Base-by-base conservation (phyloP, 2,888 invertebrate species). In the Esperia sulphurella region DNA sequence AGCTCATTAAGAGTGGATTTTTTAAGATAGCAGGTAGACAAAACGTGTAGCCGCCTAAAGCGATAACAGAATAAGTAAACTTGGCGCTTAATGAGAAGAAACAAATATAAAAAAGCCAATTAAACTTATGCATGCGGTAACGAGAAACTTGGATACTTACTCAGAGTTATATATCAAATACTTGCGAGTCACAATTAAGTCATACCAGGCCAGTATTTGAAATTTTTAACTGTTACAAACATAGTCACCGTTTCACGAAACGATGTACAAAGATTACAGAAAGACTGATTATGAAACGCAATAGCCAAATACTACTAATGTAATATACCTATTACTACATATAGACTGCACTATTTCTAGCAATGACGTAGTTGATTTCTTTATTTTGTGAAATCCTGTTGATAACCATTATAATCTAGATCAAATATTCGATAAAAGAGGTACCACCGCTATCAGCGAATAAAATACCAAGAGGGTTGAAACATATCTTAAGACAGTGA, bases 381-480 rank as follows among this genome's bases (percentile, higher is more conserved):
- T 43, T 48, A 43, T 42, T 37, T 37, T 14, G 14, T 8, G 35
- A 35, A 45, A 45, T 39, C 41, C 41, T 41, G 29, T 21, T 30
- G 41, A 41, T 39, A 46, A 28, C 28, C 4, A 46, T 28, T 41
- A 10, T 13, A 30, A 28, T 33, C 31, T 29, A 43, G 13, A 37
- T 5, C n/a, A 51, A 43, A 49, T 48, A 46, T 51, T 51, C 39
- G 53, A 57, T 52, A 54, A 52, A 31, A 41, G 39, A 42, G 40
- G 42, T 35, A 41, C 41, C 45, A 47, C 39, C 45, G 52, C 46
- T 37, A 33, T 45, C 21, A 10, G 40, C 14, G 52, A 49, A 54
- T 59, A 55, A 61, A 61, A 58, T 47, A 53, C 56, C 54, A 53
- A 58, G 59, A 58, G 59, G 58, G 56, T 61, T 59, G 55, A 57